Conservation (phyloP, 2,888 invertebrate genomes). For the Ophion costatus region DNA sequence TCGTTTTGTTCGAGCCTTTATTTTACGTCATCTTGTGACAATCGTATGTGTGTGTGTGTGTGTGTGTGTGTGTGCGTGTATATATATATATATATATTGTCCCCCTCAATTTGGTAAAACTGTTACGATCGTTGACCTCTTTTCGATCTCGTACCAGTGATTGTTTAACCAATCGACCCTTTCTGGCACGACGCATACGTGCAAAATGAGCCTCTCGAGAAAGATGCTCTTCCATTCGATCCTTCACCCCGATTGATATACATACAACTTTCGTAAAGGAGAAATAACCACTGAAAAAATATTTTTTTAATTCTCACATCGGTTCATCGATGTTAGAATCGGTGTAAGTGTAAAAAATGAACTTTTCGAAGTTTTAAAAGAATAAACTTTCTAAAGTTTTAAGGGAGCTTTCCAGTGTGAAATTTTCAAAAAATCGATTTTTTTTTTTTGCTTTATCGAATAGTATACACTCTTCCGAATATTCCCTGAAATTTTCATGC, state of each 20-base stretch:
- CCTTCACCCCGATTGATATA: neutral
- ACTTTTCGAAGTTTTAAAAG: too few relatives aligned
- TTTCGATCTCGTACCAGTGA: conserved; percentile 48
- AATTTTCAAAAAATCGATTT: too few relatives aligned
- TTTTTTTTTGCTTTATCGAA: too few relatives aligned
- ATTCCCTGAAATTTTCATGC: too few relatives aligned
- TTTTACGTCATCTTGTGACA: conserved; percentile 36
- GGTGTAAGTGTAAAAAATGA: too few relatives aligned
- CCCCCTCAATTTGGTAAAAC: conserved; percentile 43
- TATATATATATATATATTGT: neutral
- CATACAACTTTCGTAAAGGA: neutral
- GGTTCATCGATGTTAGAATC: too few relatives aligned
- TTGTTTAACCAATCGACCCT: conserved; percentile 20
- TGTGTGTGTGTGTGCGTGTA: too few relatives aligned
- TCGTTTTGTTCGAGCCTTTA: conserved; percentile 13
- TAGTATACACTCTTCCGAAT: too few relatives aligned
- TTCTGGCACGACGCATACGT: neutral
- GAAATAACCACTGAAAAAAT: neutral
- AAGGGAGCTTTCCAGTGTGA: too few relatives aligned
- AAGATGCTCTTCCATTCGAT: neutral
- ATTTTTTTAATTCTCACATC: too few relatives aligned
- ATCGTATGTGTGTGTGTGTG: conserved; percentile 17
- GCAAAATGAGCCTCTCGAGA: neutral
- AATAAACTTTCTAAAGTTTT: too few relatives aligned
- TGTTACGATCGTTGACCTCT: conserved; percentile 58